phyloP scores from a whole-genome alignment of 2,888 invertebrate species.

The Agapetus fuscipes region DNA sequence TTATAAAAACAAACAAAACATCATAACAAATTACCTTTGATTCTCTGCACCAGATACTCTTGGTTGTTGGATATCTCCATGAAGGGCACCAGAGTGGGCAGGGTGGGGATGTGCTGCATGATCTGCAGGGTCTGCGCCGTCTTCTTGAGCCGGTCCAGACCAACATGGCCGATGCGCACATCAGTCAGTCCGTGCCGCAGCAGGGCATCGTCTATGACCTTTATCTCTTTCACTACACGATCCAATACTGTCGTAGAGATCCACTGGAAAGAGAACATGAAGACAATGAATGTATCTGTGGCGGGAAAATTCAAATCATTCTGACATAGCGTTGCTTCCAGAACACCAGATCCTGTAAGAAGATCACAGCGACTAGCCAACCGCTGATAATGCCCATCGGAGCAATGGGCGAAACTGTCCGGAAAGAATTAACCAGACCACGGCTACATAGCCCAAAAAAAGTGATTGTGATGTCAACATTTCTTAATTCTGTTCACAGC shows the following conservation, averaged over 20 bases:
- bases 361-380: too few species aligned
- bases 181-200: slow-evolving; percentile 59
- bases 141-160: slow-evolving; percentile 65
- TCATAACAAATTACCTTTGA: slow-evolving; percentile 50
- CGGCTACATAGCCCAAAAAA: too few species aligned
- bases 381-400: too few species aligned
- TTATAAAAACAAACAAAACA: too few species aligned
- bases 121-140: slow-evolving; percentile 49
- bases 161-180: slow-evolving; percentile 57
- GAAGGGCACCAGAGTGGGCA: slow-evolving; percentile 63
- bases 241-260: slow-evolving; percentile 73
- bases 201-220: slow-evolving; percentile 58
- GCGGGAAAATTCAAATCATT: background rate
- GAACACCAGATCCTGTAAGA: too few species aligned
- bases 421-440: too few species aligned
- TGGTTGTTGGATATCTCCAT: slow-evolving; percentile 76
- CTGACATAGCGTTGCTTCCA: too few species aligned
- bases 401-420: too few species aligned
- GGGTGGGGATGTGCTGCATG: slow-evolving; percentile 41
- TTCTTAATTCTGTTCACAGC: too few species aligned
- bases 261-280: slow-evolving; percentile 51
- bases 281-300: background rate
- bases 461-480: too few species aligned
- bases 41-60: slow-evolving; percentile 72
- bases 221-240: slow-evolving; percentile 65